Base-by-base conservation (phyloP, 1,140 invertebrate genomes). In the Drosophila nikananu region DNA sequence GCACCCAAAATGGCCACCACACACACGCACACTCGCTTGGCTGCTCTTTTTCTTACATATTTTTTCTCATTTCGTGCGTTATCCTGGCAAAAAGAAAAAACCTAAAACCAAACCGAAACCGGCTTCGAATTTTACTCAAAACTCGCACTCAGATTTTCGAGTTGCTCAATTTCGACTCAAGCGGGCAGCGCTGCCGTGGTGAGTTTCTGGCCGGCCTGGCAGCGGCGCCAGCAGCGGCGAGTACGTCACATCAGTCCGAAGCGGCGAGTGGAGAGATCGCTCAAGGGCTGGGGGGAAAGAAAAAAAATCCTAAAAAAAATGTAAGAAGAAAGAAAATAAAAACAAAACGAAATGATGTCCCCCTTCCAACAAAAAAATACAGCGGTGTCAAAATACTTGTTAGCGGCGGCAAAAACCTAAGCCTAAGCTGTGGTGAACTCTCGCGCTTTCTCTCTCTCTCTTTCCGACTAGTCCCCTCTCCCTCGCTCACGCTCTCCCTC, bases 301-400 rank as follows among this genome's bases (percentile, higher is more conserved):
- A 37, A 57, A 32, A 25, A 57, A 57, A 37, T 55, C n/a, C 51
- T 35, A n/a, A 57, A 39, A 23, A 57, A 57, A 55, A 32, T 30
- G 5, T 21, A 54, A 21, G 32, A 17, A 21, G n/a, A 25, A 23
- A 17, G 4, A n/a, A 25, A 57, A 57, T 25, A 57, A 57, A 57
- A 39, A 39, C 32, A 23, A 55, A 55, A 55, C 19, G 10, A 55
- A 15, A 57, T 39, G 9, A 2, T 57, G 35, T 5, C 1, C 32
- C 32, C 21, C 21, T 13, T 19, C 13, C 10, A 23, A 42, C 7
- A 48, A 66, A 42, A 39, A 63, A 30, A 64, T 15, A 23, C 23
- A 51, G 80, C 82, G 78, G 82, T 86, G 82, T 86, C 75, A 86
- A 86, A 86, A 86, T 86, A 79, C 82, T 86, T 86, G 82, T 86